Conservation (phyloP, 1,140 invertebrate genomes). For the Drosophila nikananu region DNA sequence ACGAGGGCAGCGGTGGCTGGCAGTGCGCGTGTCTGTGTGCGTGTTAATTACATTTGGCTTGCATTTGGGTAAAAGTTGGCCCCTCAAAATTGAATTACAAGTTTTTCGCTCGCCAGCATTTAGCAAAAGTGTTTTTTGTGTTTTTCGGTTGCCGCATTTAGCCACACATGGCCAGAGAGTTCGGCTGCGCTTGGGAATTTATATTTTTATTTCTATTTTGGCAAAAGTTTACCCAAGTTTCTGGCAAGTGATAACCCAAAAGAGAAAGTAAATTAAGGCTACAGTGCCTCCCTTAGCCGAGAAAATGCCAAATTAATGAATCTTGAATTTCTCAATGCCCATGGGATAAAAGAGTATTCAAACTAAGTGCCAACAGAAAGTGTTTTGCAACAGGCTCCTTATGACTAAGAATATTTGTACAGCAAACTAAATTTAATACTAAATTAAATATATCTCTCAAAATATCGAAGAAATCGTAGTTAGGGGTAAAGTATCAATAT, state of each 20-base stretch:
- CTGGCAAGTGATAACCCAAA: conserved; percentile 41
- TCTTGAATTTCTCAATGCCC: background rate
- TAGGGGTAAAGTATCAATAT: too few relatives aligned
- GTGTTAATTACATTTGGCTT: conserved; percentile 80
- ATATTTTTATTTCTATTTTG: conserved; percentile 33
- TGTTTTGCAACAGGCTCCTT: background rate
- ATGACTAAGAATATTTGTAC: background rate
- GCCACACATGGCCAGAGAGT: conserved; percentile 54
- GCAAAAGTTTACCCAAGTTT: conserved; percentile 56
- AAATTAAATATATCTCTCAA: too few relatives aligned
- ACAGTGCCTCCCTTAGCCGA: conserved; percentile 19
- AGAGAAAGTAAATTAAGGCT: conserved; percentile 16
- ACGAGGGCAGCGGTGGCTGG: background rate
- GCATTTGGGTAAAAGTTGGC: conserved; percentile 71
- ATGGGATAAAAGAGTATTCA: background rate
- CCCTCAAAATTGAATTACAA: conserved; percentile 77
- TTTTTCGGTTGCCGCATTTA: conserved; percentile 42
- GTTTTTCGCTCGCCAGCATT: conserved; percentile 71
- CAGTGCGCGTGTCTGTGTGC: conserved; percentile 43
- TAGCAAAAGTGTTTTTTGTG: conserved; percentile 65
- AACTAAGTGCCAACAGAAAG: background rate
- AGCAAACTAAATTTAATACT: too few relatives aligned
- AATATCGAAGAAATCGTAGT: too few relatives aligned
- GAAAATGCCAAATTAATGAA: conserved; percentile 15
- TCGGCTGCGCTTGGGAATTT: conserved; percentile 34